Conservation (phyloP, 2,888 invertebrate genomes). For the Folsomia manolachei region DNA sequence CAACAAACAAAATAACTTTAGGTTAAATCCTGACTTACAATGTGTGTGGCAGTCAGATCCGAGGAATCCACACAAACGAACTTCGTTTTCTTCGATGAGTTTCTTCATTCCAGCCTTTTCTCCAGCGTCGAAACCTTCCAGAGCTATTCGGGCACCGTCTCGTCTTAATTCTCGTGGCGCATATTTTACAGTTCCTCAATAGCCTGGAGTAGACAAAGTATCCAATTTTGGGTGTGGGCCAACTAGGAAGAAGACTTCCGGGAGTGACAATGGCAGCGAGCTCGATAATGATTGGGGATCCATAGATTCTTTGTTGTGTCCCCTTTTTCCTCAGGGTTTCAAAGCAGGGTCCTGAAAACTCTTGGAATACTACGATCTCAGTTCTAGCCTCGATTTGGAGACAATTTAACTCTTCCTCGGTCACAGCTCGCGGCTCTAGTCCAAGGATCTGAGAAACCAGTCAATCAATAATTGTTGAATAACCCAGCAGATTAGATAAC, state of each 20-base stretch:
- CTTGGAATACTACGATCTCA: slow-evolving; percentile 44
- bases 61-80: slow-evolving; percentile 67
- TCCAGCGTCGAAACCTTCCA: slow-evolving; percentile 42
- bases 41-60: slow-evolving; percentile 83
- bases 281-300: slow-evolving; percentile 40
- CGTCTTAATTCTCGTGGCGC: slow-evolving; percentile 47
- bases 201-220: slow-evolving; percentile 46
- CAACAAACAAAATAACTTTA: neutral
- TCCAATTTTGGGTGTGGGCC: slow-evolving; percentile 34
- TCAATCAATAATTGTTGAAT: slow-evolving; percentile 2
- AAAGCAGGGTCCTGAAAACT: slow-evolving; percentile 46
- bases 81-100: slow-evolving; percentile 58
- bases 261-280: slow-evolving; percentile 15
- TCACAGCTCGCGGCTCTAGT: slow-evolving; percentile 28
- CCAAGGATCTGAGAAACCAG: slow-evolving; percentile 11
- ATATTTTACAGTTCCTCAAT: slow-evolving; percentile 40
- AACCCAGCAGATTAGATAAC: neutral
- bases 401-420: slow-evolving; percentile 31
- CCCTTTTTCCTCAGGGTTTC: slow-evolving; percentile 36
- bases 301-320: slow-evolving; percentile 38
- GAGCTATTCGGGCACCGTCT: slow-evolving; percentile 44
- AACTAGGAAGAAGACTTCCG: slow-evolving; percentile 9
- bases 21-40: slow-evolving; percentile 67
- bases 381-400: slow-evolving; percentile 34
- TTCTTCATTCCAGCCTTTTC: slow-evolving; percentile 44